phyloP scores from a whole-genome alignment of 2,113 vertebrate species.

The Corapipo altera region DNA sequence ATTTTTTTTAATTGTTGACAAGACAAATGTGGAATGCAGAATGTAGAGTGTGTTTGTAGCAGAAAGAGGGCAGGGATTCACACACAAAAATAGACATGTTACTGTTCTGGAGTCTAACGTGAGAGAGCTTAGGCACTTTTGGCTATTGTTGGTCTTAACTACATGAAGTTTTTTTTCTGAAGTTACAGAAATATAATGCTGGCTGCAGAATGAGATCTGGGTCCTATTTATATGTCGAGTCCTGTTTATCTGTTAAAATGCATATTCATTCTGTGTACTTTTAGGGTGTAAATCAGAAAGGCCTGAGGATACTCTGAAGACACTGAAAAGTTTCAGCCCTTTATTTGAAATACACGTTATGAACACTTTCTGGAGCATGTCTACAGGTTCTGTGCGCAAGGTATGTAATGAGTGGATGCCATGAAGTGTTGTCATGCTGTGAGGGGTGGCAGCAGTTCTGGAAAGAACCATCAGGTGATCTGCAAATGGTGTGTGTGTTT shows the following conservation, averaged over 20 bases:
- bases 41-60: background rate
- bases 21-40: background rate
- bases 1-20: background rate
- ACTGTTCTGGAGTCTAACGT: background rate
- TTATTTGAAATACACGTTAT: constrained; percentile 81
- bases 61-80: background rate
- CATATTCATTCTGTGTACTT: background rate
- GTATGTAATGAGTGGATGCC: constrained; percentile 54
- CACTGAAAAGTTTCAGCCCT: constrained; percentile 42
- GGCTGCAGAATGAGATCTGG: background rate
- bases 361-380: constrained; percentile 99
- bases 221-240: background rate
- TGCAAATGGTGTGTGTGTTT: background rate
- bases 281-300: constrained; percentile 42
- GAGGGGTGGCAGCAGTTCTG: background rate
- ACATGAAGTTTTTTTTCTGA: background rate
- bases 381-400: constrained; percentile 89
- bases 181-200: background rate
- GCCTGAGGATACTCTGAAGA: constrained; percentile 51
- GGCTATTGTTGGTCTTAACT: background rate
- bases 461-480: background rate
- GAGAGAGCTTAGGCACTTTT: background rate
- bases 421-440: background rate
- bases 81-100: fast-evolving
- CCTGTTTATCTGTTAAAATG: background rate